Evolutionary conservation across 2,888 invertebrate genomes (phyloP).

Genomic region (Ctena decussata): DNA sequence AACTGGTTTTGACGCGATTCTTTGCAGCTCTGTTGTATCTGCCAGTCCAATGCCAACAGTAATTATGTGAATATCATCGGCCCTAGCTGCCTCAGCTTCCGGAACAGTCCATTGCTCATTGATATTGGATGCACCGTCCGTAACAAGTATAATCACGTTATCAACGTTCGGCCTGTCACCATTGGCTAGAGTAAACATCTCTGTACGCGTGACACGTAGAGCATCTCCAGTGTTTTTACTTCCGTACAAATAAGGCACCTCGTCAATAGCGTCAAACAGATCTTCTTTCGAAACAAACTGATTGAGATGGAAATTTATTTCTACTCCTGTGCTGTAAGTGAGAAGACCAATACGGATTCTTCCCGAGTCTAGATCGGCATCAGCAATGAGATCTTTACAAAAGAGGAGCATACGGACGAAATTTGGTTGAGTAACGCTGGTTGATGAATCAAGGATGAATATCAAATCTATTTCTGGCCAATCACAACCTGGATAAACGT

Average conservation of each 20-base stretch:
- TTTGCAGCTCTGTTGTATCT: conserved; percentile 80
- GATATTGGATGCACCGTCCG: conserved; percentile 85
- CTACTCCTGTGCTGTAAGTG: conserved; percentile 79
- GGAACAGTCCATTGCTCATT: conserved; percentile 75
- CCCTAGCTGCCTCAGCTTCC: conserved; percentile 75
- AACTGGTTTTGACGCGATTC: conserved; percentile 77
- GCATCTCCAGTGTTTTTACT: conserved; percentile 84
- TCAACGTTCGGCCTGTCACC: conserved; percentile 81
- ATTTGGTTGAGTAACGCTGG: conserved; percentile 83
- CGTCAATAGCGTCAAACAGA: conserved; percentile 78
- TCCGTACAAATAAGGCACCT: conserved; percentile 78
- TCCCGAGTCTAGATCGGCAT: conserved; percentile 76
- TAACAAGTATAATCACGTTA: conserved; percentile 81
- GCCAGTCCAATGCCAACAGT: conserved; percentile 80
- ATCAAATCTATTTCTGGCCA: conserved; percentile 79
- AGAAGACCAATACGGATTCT: conserved; percentile 80
- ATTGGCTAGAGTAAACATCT: conserved; percentile 76
- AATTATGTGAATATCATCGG: conserved; percentile 77
- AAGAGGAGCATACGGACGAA: conserved; percentile 82
- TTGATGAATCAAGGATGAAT: conserved; percentile 84
- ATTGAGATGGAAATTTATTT: conserved; percentile 81
- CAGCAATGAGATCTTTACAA: conserved; percentile 76
- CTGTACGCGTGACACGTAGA: conserved; percentile 73
- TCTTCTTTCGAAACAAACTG: conserved; percentile 68
- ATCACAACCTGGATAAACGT: conserved; percentile 68